phyloP scores from a whole-genome alignment of 2,888 invertebrate species.

The Thelaira solivaga region DNA sequence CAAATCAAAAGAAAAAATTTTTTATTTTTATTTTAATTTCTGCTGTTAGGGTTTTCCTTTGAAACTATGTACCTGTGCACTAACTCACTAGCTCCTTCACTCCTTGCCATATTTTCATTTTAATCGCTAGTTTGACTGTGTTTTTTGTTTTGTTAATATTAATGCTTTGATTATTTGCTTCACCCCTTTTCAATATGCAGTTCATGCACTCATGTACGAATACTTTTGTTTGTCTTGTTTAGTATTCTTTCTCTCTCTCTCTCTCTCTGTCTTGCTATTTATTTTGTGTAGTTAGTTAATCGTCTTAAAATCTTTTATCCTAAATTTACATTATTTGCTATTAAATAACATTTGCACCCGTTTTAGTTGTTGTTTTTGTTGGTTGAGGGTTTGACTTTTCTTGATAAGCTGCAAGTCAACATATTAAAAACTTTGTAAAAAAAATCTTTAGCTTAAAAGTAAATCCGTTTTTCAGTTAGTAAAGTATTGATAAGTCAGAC shows the following conservation, averaged over 20 bases:
- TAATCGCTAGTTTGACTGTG: background rate
- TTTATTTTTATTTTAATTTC: background rate
- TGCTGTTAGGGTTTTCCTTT: too few species aligned
- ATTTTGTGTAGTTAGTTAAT: conserved; percentile 37
- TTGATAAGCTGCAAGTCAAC: conserved; percentile 28
- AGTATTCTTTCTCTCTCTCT: background rate
- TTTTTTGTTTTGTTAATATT: background rate
- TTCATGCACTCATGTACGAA: background rate
- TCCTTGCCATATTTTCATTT: background rate
- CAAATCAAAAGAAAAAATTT: background rate
- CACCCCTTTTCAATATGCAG: background rate
- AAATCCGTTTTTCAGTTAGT: background rate
- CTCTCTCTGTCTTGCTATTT: background rate
- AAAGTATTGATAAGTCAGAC: too few species aligned
- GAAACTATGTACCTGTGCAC: too few species aligned
- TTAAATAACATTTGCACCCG: conserved; percentile 39
- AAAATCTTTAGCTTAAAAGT: background rate
- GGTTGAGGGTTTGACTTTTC: conserved; percentile 4
- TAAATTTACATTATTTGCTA: conserved; percentile 49
- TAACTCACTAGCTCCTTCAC: too few species aligned
- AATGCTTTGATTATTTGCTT: background rate
- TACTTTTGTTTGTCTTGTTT: background rate
- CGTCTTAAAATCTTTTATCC: conserved; percentile 46
- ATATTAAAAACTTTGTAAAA: conserved; percentile 27
- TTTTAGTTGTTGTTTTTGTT: background rate